phyloP scores from a whole-genome alignment of 2,113 vertebrate species.

The Rhinogobius similis region DNA sequence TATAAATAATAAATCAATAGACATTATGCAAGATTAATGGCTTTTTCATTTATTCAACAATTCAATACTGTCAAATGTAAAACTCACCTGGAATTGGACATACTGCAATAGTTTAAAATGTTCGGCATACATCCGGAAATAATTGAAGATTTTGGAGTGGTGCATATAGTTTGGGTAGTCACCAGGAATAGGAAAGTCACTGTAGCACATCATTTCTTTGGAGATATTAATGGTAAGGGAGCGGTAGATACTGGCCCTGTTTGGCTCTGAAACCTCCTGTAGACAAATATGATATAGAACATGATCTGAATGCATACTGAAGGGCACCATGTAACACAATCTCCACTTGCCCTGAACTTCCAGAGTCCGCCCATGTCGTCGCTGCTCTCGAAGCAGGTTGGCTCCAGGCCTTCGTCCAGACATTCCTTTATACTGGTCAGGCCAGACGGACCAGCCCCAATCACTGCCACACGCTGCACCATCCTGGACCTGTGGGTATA shows the following conservation, averaged over 20 bases:
- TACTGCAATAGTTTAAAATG: slow-evolving; percentile 81
- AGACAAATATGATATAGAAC: background rate
- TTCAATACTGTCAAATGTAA: background rate
- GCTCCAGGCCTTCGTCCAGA: slow-evolving; percentile 84
- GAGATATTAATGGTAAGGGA: slow-evolving; percentile 89
- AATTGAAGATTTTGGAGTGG: slow-evolving; percentile 81
- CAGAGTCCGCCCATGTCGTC: slow-evolving; percentile 86
- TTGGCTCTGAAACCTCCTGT: slow-evolving; percentile 66
- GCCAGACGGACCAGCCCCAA: slow-evolving; percentile 83
- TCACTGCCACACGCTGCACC: slow-evolving; percentile 78
- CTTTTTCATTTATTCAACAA: background rate
- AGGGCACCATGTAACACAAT: background rate
- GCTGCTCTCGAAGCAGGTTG: slow-evolving; percentile 86
- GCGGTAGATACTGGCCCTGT: slow-evolving; percentile 76
- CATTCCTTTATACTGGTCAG: slow-evolving; percentile 84
- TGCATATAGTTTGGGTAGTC: slow-evolving; percentile 91
- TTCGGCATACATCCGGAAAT: slow-evolving; percentile 85
- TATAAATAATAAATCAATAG: background rate
- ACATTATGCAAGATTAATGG: background rate
- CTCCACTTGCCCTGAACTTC: slow-evolving; percentile 77
- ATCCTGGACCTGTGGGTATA: slow-evolving; percentile 44
- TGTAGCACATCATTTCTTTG: slow-evolving; percentile 93
- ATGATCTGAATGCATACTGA: background rate
- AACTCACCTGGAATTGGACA: slow-evolving; percentile 80
- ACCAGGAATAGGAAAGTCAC: slow-evolving; percentile 84